Base-by-base conservation (phyloP, 2,113 vertebrate genomes). In the Clarias macrocephalus region DNA sequence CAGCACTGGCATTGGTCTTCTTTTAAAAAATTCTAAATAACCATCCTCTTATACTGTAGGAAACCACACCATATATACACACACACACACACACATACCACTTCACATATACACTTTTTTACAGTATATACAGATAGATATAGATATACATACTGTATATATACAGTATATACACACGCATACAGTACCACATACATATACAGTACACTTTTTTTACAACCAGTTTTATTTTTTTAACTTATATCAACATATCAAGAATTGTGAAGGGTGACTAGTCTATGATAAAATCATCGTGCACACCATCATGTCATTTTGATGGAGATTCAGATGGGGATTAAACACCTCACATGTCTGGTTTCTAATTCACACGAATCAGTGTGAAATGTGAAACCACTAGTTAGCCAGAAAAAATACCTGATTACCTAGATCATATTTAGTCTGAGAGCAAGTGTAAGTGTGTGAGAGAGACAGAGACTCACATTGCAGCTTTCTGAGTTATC, bases 401-500 rank as follows among this genome's bases (percentile, higher is more conserved):
- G 48, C 7, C 48, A 48, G 48, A 48, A 8, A 48, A 48, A 48
- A 48, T 7, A 48, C 48, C 48, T 48, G 48, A 48, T 48, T 48
- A 48, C 0, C 11, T 25, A 9, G 33, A 75, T 23, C 4, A 52
- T 48, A 52, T 13, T 76, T 52, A 76, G 3, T 25, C 16, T 54
- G 30, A 42, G 21, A 1, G 33, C 70, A 25, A 1, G 42, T 30
- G 21, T 30, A 9, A 0, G 23, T 8, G 48, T 18, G 54, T 23
- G 54, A 0, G n/a, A 28, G 68, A 18, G 28, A 72, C 9, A 33
- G 68, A 72, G 56, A 96, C 98, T 99, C 92, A 99, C 98, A 3
- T 95, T 96, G 92, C 98, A 99, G 87, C 95, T 96, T 90, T 99
- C 98, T 0, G 94, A 95, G 23, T 98, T 99, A 92, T 99, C 97